phyloP scores from a whole-genome alignment of 2,113 vertebrate species.

The Rhagologus leucostigma region DNA sequence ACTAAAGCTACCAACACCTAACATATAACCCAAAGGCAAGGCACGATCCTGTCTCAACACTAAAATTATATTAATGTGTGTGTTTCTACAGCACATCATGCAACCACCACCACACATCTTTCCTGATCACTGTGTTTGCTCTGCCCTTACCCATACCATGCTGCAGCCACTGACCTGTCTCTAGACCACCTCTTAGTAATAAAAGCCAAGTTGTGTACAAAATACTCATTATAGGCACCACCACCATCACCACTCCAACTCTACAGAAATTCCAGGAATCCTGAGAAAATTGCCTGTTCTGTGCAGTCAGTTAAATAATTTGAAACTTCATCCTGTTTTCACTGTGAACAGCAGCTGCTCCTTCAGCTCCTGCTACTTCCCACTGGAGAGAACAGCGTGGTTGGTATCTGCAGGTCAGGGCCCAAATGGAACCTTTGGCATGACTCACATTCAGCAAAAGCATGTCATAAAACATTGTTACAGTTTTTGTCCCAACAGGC shows the following conservation, averaged over 20 bases:
- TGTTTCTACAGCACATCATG: not conserved
- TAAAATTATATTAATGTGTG: not conserved
- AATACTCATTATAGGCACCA: not conserved
- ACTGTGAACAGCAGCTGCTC: not conserved
- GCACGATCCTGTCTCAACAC: not conserved
- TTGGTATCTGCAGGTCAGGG: not conserved
- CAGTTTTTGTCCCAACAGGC: not conserved
- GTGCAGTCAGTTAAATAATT: not conserved
- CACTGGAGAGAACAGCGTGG: accelerated
- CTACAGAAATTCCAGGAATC: not conserved
- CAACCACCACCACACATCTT: too few species aligned
- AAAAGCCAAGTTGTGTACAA: not conserved
- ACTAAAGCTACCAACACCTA: not conserved
- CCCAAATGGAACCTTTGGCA: not conserved
- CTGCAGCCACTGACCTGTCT: not conserved
- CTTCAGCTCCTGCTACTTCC: not conserved
- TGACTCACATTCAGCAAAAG: not conserved
- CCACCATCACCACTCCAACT: not conserved
- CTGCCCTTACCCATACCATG: not conserved
- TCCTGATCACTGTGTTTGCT: not conserved
- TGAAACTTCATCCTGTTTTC: not conserved
- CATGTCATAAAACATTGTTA: not conserved
- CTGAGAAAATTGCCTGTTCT: not conserved
- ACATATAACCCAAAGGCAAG: not conserved
- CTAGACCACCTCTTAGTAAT: not conserved